Evolutionary conservation across 30 jellyfish, hydroid and myxozoan genomes (phyloP).

Genomic region (Turritopsis rubra): DNA sequence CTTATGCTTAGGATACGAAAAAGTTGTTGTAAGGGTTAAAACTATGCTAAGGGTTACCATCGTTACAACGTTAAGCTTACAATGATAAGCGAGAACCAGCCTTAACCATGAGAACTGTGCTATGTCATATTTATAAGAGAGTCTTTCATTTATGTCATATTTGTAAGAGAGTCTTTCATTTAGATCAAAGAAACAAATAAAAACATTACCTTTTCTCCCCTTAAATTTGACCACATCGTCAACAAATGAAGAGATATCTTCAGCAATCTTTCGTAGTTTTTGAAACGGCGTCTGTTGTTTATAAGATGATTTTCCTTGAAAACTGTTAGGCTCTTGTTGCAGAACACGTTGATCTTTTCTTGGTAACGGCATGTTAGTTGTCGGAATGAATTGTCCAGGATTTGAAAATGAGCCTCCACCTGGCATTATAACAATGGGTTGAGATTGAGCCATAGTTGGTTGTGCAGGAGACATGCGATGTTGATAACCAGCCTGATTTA

Average conservation of each 20-base stretch:
- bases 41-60: too few species aligned
- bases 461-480: slow-evolving; percentile 7
- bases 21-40: too few species aligned
- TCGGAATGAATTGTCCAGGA: slow-evolving; percentile 8
- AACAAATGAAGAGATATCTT: slow-evolving; percentile 18
- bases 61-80: too few species aligned
- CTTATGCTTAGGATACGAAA: too few species aligned
- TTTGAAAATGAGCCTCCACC: slow-evolving; percentile 38
- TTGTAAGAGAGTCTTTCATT: too few species aligned
- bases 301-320: neutral
- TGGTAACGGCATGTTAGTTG: slow-evolving; percentile 1
- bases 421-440: slow-evolving; percentile 76
- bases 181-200: neutral
- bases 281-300: slow-evolving; percentile 24
- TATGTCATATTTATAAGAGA: too few species aligned
- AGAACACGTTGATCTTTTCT: neutral
- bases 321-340: neutral
- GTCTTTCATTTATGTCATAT: too few species aligned
- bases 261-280: slow-evolving; percentile 18
- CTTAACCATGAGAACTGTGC: too few species aligned
- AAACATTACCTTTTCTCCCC: slow-evolving; percentile 29
- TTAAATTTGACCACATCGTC: slow-evolving; percentile 35
- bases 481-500: slow-evolving; percentile 11
- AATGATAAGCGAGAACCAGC: too few species aligned
- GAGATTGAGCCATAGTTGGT: slow-evolving; percentile 13